Percentiles rank a stretch among this genome's conserved stretches.
Evolutionary conservation across 2,113 vertebrate species (phyloP).

Genomic region (Bubalus kerabau): DNA sequence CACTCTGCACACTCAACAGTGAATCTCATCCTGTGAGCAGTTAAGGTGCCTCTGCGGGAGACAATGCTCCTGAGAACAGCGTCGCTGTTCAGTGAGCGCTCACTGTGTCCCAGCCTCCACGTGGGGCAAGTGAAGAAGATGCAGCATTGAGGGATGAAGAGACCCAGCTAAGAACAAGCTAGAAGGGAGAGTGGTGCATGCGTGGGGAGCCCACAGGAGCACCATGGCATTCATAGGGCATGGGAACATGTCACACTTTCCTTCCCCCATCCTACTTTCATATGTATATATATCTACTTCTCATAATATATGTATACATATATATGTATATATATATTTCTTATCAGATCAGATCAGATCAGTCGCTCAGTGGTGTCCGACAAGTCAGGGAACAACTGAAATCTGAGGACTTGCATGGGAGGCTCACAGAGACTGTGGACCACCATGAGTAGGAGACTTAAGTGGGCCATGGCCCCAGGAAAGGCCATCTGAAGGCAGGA

Average conservation of each 20-base stretch:
- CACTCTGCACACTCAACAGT: fast-evolving
- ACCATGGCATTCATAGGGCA: neutral
- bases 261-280: neutral
- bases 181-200: neutral
- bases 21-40: fast-evolving
- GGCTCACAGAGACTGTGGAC: neutral
- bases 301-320: neutral
- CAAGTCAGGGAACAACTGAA: neutral
- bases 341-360: no score
- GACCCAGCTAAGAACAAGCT: neutral
- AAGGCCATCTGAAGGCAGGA: neutral
- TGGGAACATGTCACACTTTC: fast-evolving
- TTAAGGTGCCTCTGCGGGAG: neutral
- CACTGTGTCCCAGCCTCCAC: neutral
- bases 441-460: fast-evolving
- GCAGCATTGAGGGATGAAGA: neutral
- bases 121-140: neutral
- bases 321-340: no score
- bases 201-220: neutral
- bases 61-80: neutral
- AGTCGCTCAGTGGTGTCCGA: neutral
- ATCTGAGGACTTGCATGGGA: neutral
- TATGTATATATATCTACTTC: neutral
- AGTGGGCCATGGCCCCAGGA: neutral
- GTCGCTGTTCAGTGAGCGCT: fast-evolving